phyloP scores from a whole-genome alignment of 1,140 invertebrate genomes.

The Diachasmimorpha longicaudata region DNA sequence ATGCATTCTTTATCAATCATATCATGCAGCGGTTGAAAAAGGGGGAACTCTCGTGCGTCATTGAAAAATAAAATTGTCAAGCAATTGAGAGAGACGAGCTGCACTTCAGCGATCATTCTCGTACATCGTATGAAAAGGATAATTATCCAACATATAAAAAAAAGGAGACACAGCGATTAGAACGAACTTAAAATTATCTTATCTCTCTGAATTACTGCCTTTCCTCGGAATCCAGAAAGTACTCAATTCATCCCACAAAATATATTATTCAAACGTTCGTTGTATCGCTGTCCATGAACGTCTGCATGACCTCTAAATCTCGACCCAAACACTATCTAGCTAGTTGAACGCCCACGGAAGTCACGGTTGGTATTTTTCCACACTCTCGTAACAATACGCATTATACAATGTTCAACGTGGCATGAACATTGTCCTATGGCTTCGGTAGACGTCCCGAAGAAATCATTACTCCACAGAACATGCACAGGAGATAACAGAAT shows the following conservation, averaged over 20 bases:
- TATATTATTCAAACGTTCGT: not conserved
- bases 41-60: slow-evolving; percentile 3
- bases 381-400: not conserved
- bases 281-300: not conserved
- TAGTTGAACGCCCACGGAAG: not conserved
- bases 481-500: no score
- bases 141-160: not conserved
- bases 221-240: not conserved
- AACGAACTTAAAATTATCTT: not conserved
- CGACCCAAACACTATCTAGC: not conserved
- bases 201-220: not conserved
- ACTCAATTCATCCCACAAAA: not conserved
- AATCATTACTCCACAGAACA: not conserved
- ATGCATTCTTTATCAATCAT: slow-evolving; percentile 22
- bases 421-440: slow-evolving; percentile 2
- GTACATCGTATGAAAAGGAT: not conserved
- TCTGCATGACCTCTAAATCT: not conserved
- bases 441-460: not conserved
- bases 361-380: not conserved
- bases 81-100: not conserved
- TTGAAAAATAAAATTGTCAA: not conserved
- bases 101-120: no score
- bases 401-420: not conserved
- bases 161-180: not conserved
- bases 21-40: not conserved